Base-by-base conservation (phyloP, 2,113 vertebrate genomes). In the Psilopsiagon aurifrons region DNA sequence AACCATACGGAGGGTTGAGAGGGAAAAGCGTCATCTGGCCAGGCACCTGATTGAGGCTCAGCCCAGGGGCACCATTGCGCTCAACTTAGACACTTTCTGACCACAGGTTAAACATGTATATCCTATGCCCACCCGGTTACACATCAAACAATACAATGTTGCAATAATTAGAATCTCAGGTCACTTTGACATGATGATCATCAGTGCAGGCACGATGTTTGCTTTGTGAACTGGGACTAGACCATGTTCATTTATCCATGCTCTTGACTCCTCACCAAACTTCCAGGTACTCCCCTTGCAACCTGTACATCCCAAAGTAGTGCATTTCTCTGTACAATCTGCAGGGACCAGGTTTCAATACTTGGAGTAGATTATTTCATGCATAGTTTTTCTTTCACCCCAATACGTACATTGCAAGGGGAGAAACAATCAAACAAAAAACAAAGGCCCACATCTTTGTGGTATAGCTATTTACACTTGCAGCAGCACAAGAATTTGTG, bases 181-280 rank as follows among this genome's bases (percentile, higher is more conserved):
- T 69, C 39, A 28, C 31, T 28, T 47, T 13, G 35, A 87, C 39
- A 64, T 71, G 43, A 75, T 11, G n/a, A 77, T 35, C 37, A 66
- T 6, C 77, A 55, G 18, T 8, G 9, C 10, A 13, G 24, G 17
- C 9, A 54, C 37, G 28, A 70, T 12, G 31, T 25, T 49, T 66
- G 14, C 57, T 68, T 55, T 68, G 27, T 69, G 39, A 89, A 35
- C 41, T 31, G 43, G 63, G 31, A 84, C 55, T 33, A 66, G n/a
- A 78, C 15, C 70, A 39, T 1, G 1, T 3, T 2, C 16, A 63
- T 15, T 2, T 1, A 85, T 41, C 29, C 47, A 44, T 0, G 2
- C n/a, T 59, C 79, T 73, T 12, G 51, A 76, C 51, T 85, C 62
- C 51, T 59, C 1, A 3, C 4, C 0, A 1, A 44, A 52, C 24